Conservation (phyloP, 1,140 invertebrate genomes). For the Drosophila biarmipes region DNA sequence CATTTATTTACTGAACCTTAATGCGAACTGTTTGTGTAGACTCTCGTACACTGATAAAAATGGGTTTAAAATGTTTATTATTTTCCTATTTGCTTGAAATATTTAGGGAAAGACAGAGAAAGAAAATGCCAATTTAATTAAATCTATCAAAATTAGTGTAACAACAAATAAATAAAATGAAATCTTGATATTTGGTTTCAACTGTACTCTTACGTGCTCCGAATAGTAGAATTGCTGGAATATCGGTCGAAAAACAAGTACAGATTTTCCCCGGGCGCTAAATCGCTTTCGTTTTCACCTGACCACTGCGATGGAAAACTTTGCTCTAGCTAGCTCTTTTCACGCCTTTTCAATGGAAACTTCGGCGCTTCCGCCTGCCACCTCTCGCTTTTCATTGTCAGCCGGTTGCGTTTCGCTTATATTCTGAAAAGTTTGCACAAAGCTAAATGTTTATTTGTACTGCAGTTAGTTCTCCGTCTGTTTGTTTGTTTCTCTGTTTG, state of each 20-base stretch:
- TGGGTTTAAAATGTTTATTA: not conserved
- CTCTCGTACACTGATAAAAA: conserved; percentile 1
- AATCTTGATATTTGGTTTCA: not conserved
- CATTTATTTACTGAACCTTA: conserved; percentile 19
- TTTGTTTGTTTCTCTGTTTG: conserved; percentile 7
- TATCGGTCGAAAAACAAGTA: not conserved
- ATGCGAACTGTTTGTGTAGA: conserved; percentile 31
- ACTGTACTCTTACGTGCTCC: conserved; percentile 11
- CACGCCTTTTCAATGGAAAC: conserved; percentile 34
- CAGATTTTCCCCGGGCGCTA: conserved; percentile 4
- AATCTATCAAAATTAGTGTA: too few relatives aligned
- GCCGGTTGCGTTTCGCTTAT: conserved; percentile 36
- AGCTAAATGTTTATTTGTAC: conserved; percentile 63
- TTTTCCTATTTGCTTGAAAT: too few relatives aligned
- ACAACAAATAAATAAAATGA: too few relatives aligned
- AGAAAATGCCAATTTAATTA: too few relatives aligned
- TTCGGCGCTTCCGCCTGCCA: conserved; percentile 33
- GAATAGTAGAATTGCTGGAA: conserved; percentile 20
- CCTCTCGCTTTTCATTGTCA: conserved; percentile 27
- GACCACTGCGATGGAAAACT: conserved; percentile 20
- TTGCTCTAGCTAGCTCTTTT: conserved; percentile 34
- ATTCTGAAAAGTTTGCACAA: conserved; percentile 58
- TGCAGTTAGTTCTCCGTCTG: conserved; percentile 25
- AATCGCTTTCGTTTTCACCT: conserved; percentile 29
- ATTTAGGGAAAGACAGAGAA: too few relatives aligned